Evolutionary conservation across 2,888 invertebrate genomes (phyloP), one percentile per base, ranked within the genome.

Genomic region (Theodoxus fluviatilis): DNA sequence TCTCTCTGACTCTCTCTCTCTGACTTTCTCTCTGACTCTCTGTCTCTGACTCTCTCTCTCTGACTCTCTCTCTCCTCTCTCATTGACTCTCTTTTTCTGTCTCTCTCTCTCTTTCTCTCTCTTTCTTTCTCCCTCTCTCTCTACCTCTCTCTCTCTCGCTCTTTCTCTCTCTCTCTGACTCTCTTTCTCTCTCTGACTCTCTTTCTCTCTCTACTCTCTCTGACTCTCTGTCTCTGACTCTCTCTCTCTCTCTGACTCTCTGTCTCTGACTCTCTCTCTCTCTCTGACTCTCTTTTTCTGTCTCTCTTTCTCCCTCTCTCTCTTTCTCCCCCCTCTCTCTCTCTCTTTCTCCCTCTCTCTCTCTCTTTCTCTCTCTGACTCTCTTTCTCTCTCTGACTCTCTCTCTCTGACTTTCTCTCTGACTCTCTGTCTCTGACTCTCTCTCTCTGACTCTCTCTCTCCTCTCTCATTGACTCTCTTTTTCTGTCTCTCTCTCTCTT

Each of bases 341-440:
- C 64, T 64, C 43, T 40, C 25, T 64, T 33, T 25, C 28, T 25
- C 59, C 4, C 31, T 25, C 59, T 9, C 28, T 18, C 38, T 40
- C 43, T 64, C 7, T 25, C 31, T 25, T 25, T 59, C 33, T 25
- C 59, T 9, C 33, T 59, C 31, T 28, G 3, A 7, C 31, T 35
- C 22, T 35, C 63, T 63, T 7, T 63, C 63, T 59, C 33, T 63
- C 63, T 63, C 15, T 63, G 4, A 35, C 33, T 33, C 37, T 63
- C 37, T 37, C 37, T 63, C 37, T 18, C 15, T 63, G 22, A 22
- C n/a, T 31, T 63, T 31, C 31, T 63, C 37, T 63, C 63, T 63
- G 22, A 35, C 63, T 63, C 37, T 63, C 63, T 63, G 22, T 63
- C 63, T 63, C 37, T 63, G 35, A 35, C 37, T 63, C 63, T 63